A percentile compares a stretch with the other conserved stretches of the same genome.
Conservation (phyloP, 2,113 vertebrate genomes). For the Astur gentilis region DNA sequence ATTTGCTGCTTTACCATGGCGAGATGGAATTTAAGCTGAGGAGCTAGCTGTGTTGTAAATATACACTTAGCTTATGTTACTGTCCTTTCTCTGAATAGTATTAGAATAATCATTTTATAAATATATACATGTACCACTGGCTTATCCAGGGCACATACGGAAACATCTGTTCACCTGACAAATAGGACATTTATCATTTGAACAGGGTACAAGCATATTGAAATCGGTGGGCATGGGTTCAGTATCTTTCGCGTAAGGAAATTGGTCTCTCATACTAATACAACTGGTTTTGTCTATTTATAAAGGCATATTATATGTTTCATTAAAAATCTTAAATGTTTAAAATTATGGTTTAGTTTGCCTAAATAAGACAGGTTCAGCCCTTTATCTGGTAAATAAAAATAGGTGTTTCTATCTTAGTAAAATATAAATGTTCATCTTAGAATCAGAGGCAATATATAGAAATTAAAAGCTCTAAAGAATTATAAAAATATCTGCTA, state of each 20-base stretch:
- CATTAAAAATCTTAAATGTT: background rate
- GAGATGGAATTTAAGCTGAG: slow-evolving; percentile 60
- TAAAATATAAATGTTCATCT: background rate
- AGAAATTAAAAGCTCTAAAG: background rate
- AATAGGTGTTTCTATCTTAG: background rate
- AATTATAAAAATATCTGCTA: background rate
- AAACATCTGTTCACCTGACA: background rate
- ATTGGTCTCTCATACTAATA: background rate
- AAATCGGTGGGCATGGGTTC: background rate
- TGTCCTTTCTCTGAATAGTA: background rate
- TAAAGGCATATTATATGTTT: background rate
- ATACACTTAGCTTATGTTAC: background rate
- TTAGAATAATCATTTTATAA: background rate
- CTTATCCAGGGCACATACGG: background rate
- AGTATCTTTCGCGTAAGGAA: background rate
- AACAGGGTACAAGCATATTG: background rate
- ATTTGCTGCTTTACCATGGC: slow-evolving; percentile 55
- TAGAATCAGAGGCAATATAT: background rate
- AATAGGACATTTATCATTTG: background rate
- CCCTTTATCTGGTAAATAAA: background rate
- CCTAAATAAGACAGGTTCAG: background rate
- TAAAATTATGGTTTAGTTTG: background rate
- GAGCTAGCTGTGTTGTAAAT: slow-evolving; percentile 70
- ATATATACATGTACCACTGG: background rate
- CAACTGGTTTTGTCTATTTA: background rate